Evolutionary conservation across 2,797 vertebrate genomes (phyloP).

Genomic region (Channallabes apus): DNA sequence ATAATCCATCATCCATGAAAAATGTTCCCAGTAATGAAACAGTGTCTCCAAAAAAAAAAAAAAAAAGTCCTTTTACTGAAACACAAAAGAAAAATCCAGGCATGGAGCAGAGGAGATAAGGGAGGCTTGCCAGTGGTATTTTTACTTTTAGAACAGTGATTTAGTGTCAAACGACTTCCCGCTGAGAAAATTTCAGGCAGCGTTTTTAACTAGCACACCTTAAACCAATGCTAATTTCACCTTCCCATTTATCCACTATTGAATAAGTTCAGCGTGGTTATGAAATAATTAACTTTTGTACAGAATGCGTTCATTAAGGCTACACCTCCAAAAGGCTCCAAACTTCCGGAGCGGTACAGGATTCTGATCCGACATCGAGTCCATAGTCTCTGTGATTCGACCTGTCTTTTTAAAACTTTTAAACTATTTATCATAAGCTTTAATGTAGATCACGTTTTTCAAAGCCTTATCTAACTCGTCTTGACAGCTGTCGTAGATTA

Average conservation of each 20-base stretch:
- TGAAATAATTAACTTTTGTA: constrained; percentile 15
- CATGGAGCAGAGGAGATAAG: constrained; percentile 43
- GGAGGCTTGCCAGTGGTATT: constrained; percentile 19
- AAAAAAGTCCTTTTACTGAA: constrained; percentile 33
- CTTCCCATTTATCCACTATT: constrained; percentile 19
- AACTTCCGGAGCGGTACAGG: not conserved
- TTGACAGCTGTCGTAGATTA: constrained; percentile 3
- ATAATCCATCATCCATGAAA: constrained; percentile 17
- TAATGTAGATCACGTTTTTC: not conserved
- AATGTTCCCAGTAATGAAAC: constrained; percentile 45
- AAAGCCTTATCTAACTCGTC: not conserved
- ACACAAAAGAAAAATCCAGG: constrained; percentile 42
- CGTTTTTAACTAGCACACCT: constrained; percentile 34
- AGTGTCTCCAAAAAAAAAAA: not conserved
- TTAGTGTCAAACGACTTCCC: constrained; percentile 28
- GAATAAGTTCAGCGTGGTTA: not conserved
- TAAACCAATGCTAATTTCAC: constrained; percentile 39
- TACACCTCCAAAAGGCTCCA: not conserved
- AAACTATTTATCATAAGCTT: not conserved
- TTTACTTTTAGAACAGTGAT: constrained; percentile 24
- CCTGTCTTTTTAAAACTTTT: not conserved
- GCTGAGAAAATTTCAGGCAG: constrained; percentile 30
- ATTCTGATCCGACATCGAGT: not conserved
- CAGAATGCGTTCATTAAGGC: constrained; percentile 4
- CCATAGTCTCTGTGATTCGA: not conserved